Percentiles rank a stretch among this genome's conserved stretches.
Evolutionary conservation across 2,888 invertebrate species (phyloP).

Genomic region (Linyphia triangularis): DNA sequence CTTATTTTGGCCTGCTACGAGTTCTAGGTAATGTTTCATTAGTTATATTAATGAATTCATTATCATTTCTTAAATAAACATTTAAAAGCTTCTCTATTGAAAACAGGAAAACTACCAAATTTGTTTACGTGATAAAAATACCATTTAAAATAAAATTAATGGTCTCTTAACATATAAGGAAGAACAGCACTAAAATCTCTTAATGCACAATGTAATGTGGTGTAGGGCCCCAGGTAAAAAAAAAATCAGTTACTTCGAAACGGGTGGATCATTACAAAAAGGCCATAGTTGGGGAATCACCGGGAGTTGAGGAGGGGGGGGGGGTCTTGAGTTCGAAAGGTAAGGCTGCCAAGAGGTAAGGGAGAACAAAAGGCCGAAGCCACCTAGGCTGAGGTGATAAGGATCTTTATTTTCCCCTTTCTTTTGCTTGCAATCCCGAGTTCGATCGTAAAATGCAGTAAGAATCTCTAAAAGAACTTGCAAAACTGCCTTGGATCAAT

Average conservation of each 20-base stretch:
- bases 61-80: too few species aligned
- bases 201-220: neutral
- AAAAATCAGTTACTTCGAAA: slow-evolving; percentile 21
- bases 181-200: too few species aligned
- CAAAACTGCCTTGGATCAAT: slow-evolving; percentile 29
- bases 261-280: slow-evolving; percentile 41
- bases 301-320: too few species aligned
- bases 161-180: too few species aligned
- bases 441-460: slow-evolving; percentile 18
- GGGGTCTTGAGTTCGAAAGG: slow-evolving; percentile 34
- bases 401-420: slow-evolving; percentile 39
- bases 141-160: too few species aligned
- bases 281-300: slow-evolving; percentile 35
- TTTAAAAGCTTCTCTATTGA: neutral
- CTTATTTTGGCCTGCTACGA: too few species aligned
- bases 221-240: slow-evolving; percentile 1
- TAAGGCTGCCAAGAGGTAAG: slow-evolving; percentile 24
- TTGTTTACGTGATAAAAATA: neutral
- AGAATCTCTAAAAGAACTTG: too few species aligned
- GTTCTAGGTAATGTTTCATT: too few species aligned
- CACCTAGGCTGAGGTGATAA: slow-evolving; percentile 26
- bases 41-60: too few species aligned
- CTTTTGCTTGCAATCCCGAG: neutral
- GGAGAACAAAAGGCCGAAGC: slow-evolving; percentile 16
- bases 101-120: neutral